Evolutionary conservation across 1,140 invertebrate genomes (phyloP).

Genomic region (Chrysoperla carnea): DNA sequence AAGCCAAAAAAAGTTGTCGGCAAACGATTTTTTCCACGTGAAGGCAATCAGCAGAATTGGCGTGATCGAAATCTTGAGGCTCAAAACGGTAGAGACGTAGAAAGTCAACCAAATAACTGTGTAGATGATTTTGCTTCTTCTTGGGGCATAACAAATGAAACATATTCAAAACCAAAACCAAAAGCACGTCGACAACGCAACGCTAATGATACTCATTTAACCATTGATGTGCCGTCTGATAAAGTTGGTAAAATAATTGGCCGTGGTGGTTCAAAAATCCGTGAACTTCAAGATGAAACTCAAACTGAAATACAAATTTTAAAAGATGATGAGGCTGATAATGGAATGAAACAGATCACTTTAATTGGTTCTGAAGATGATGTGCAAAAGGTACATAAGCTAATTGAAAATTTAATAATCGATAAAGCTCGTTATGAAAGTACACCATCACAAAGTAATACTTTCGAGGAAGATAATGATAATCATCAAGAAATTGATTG

Average conservation of each 20-base stretch:
- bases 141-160: too few relatives aligned
- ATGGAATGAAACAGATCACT: slow-evolving; percentile 25
- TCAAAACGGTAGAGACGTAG: too few relatives aligned
- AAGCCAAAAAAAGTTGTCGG: too few relatives aligned
- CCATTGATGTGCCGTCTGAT: background rate
- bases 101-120: too few relatives aligned
- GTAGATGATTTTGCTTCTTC: too few relatives aligned
- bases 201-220: background rate
- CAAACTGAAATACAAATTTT: slow-evolving; percentile 30
- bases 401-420: slow-evolving; percentile 20
- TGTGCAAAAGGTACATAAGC: slow-evolving; percentile 29
- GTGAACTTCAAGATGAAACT: slow-evolving; percentile 43
- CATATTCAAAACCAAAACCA: too few relatives aligned
- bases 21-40: too few relatives aligned
- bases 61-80: too few relatives aligned
- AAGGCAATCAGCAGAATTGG: too few relatives aligned
- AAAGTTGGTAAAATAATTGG: slow-evolving; percentile 21
- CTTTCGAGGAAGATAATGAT: too few relatives aligned
- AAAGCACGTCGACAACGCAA: too few relatives aligned
- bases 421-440: slow-evolving; percentile 7
- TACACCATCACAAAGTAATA: background rate
- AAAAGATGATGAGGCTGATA: slow-evolving; percentile 19
- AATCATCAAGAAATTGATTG: slow-evolving; percentile 18
- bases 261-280: slow-evolving; percentile 55
- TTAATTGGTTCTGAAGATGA: slow-evolving; percentile 31